phyloP scores from a whole-genome alignment of 1,140 invertebrate genomes.

The Monomorium pharaonis region DNA sequence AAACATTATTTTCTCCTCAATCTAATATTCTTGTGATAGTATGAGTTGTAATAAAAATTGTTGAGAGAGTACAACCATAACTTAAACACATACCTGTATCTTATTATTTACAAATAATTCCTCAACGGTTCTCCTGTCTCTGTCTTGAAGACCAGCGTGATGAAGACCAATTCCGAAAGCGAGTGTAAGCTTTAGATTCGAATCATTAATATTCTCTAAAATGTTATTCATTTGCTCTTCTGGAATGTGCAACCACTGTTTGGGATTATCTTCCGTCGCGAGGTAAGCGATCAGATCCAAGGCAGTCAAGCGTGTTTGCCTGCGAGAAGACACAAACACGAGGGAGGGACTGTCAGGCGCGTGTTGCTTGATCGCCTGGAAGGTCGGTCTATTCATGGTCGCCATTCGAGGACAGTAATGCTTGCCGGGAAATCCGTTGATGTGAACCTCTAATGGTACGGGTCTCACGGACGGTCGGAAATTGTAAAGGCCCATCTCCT shows the following conservation, averaged over 20 bases:
- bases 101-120: conserved; percentile 98
- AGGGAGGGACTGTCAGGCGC: conserved; percentile 96
- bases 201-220: conserved; percentile 92
- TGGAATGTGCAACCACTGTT: conserved; percentile 97
- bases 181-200: conserved; percentile 96
- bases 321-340: conserved; percentile 98
- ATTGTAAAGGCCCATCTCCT: conserved; percentile 96
- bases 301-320: conserved; percentile 98
- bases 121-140: conserved; percentile 96
- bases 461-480: conserved; percentile 99
- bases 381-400: conserved; percentile 99
- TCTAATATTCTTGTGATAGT: not conserved
- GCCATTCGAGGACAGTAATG: conserved; percentile 99
- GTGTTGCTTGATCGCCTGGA: conserved; percentile 97
- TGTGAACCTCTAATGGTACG: conserved; percentile 98
- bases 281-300: conserved; percentile 98
- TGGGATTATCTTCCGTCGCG: conserved; percentile 95
- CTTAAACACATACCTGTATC: conserved; percentile 93
- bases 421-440: conserved; percentile 96
- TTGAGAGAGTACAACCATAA: conserved; percentile 71
- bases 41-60: not conserved
- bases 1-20: too few species aligned
- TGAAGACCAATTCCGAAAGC: conserved; percentile 99
- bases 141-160: conserved; percentile 97
- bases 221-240: conserved; percentile 94